These are phyloP conservation scores for Megathymus violae DNA, from an alignment of 1,140 invertebrate genomes.

Conservation along the genomic window DNA sequence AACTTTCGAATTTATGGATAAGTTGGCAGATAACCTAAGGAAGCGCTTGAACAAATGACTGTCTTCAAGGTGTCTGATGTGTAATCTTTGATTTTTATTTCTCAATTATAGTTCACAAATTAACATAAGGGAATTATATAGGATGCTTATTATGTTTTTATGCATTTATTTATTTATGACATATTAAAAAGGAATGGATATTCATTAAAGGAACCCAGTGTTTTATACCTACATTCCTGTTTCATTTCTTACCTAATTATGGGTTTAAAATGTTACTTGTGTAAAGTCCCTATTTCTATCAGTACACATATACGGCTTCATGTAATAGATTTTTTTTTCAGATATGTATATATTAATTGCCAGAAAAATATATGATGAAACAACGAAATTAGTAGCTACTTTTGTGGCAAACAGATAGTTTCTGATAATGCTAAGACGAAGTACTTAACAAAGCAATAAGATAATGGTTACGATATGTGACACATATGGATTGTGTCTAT, in stretches of 20 bases:
- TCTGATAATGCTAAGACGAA: too few species aligned
- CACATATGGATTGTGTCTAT: slow-evolving; percentile 12
- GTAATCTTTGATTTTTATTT: slow-evolving; percentile 63
- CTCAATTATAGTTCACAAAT: slow-evolving; percentile 41
- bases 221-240: neutral
- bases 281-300: too few species aligned
- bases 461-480: neutral
- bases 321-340: too few species aligned
- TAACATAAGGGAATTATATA: slow-evolving; percentile 46
- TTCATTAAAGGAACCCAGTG: slow-evolving; percentile 16
- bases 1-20: slow-evolving; percentile 99
- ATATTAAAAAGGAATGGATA: slow-evolving; percentile 21
- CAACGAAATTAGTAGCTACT: too few species aligned
- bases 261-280: too few species aligned
- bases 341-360: too few species aligned
- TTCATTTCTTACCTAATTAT: neutral
- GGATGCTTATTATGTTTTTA: slow-evolving; percentile 53
- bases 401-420: too few species aligned
- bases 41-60: slow-evolving; percentile 82
- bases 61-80: slow-evolving; percentile 37
- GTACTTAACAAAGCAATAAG: neutral
- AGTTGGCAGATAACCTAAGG: slow-evolving; percentile 96
- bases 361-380: too few species aligned
- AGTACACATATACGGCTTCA: too few species aligned
- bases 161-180: slow-evolving; percentile 63